Percentiles rank a stretch among this genome's conserved stretches.
These are phyloP conservation scores for Notarius quadriscutis DNA, from an alignment of 2,113 vertebrate genomes.

Conservation along the genomic window DNA sequence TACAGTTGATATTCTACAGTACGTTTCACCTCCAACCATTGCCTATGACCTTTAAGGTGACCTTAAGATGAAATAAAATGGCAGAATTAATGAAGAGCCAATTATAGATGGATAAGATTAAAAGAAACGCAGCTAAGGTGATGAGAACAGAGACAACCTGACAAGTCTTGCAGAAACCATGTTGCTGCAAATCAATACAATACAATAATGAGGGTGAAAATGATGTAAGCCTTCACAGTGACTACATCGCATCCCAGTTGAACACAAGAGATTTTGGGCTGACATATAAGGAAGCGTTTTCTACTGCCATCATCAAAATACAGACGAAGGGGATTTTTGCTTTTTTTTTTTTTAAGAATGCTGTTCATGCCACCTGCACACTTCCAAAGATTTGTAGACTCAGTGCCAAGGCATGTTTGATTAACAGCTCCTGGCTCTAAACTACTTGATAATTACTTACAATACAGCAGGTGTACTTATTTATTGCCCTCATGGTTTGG, in stretches of 20 bases:
- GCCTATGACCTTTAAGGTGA: too few species aligned
- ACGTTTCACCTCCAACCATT: too few species aligned
- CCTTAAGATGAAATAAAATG: background rate
- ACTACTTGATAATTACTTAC: constrained; percentile 11
- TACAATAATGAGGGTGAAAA: background rate
- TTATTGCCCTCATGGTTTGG: background rate
- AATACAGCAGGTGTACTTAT: background rate
- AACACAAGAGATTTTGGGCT: background rate
- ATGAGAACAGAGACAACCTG: background rate
- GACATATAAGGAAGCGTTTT: background rate
- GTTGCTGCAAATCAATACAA: background rate
- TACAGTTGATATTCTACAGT: too few species aligned
- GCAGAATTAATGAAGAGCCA: background rate
- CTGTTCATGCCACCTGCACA: background rate
- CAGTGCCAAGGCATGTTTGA: background rate
- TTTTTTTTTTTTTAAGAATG: background rate
- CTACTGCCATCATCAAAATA: background rate
- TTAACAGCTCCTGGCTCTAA: background rate
- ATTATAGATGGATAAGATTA: background rate
- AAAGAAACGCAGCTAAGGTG: background rate
- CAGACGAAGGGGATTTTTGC: background rate
- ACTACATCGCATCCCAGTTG: background rate
- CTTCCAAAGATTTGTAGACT: background rate
- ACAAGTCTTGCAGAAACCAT: background rate
- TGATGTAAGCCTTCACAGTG: background rate